Evolutionary conservation across 92 coral and sea anemone genomes (phyloP), one percentile per base, ranked within the genome.

Genomic region (Phymanthus crucifer): DNA sequence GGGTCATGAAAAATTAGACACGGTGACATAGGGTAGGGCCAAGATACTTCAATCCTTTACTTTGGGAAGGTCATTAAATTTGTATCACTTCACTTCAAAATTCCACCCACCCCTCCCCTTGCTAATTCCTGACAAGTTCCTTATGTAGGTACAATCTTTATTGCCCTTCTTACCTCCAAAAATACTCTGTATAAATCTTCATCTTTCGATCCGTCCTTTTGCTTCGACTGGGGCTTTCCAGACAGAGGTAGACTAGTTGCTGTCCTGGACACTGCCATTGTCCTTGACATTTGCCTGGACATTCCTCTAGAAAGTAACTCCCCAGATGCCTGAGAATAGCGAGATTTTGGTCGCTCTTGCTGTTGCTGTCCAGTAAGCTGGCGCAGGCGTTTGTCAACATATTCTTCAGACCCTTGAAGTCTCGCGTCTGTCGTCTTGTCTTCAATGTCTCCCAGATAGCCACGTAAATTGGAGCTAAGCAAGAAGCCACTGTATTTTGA

Each of bases 351-450:
- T 48, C 94, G 85, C 8, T 94, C 93, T 48, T 90, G 90, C 4
- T 93, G 80, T 50, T 73, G 90, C 32, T 87, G 90, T 19, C 93
- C 97, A 65, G 77, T 77, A 13, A 93, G 97, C 81, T 96, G 96
- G 26, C 77, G 86, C 40, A 96, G 92, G 40, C 94, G 87, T 31
- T 93, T 75, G 56, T 96, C 94, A 45, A 93, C 87, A 80, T 89
- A 93, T 65, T 93, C 97, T 32, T 96, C 98, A 2, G 99, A 91
- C 36, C 99, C 99, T 84, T 96, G 99, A 17, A 96, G 82, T 58
- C 93, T 89, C 0, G 98, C 94, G 23, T 93, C 89, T 10, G 83
- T 73, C 37, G 96, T 85, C 43, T 89, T 89, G 27, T 93, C 98
- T 40, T 91, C 97, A 13, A 89, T 89, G 40, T 87, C 89, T n/a